Base-by-base conservation (phyloP, 1,140 invertebrate species). In the Probaryconus sp. region DNA sequence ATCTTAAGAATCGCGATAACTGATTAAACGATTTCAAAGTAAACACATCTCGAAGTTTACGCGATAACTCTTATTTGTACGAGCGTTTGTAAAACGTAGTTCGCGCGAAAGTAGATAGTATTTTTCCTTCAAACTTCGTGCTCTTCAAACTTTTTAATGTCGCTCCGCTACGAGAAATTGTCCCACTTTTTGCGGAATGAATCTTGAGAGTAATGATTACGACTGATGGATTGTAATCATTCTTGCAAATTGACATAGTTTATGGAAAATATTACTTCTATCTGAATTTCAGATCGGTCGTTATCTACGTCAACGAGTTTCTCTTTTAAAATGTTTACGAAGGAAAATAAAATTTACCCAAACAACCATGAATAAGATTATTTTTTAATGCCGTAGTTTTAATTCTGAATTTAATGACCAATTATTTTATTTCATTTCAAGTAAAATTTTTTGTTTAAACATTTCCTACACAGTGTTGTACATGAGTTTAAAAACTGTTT, bases 41-140 rank as follows among this genome's bases (percentile, higher is more conserved):
- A 50, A 50, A 50, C 47, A 50, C 30, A 17, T 35, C 30, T 28
- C 28, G 7, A 50, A 50, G 47, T 50, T 50, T 38, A 7, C 40
- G 40, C 10, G 40, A 24, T 43, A 43, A 43, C 18, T 43, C 5
- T 43, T 17, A 16, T 14, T 1, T 11, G 14, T 26, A 31, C 30
- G 30, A 31, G 14, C 40, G 9, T 24, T 5, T 11, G 5, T 26
- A 11, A 24, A 43, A 43, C 20, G 18, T 26, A 43, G 20, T 11
- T n/a, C n/a, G 18, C 21, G 40, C 7, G n/a, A 43, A 28, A 43
- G 24, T 43, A 28, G 40, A 43, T 43, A 43, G 37, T 38, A 38
- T 18, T 38, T 38, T 11, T 18, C 14, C 37, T 38, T 28, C 40
- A 43, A 43, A 43, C 40, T 24, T 43, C 7, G 18, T 9, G 13